Evolutionary conservation across 2,797 vertebrate genomes (phyloP), one percentile per base, ranked within the genome.

Genomic region (Crax fasciolata): DNA sequence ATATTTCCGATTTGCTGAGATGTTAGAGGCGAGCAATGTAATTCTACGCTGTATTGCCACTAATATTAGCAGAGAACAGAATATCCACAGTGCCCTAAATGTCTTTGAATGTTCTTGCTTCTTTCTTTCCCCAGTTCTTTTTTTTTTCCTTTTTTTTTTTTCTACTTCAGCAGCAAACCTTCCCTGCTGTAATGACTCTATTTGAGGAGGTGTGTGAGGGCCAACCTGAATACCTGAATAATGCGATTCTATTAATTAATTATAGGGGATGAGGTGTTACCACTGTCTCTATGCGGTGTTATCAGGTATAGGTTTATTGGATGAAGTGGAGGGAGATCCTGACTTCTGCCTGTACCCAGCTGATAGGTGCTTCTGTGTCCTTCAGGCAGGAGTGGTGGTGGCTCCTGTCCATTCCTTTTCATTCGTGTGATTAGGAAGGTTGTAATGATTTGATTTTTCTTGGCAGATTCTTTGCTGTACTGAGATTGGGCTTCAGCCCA

Each of bases 1-100:
- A 85, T 66, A 25, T 43, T 49, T 66, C 43, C 59, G 66, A 81
- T 75, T 66, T 93, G 39, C 76, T 84, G 89, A 68, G 66, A n/a
- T 68, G 30, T 94, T 84, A 0, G 0, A 68, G 61, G 28, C 46
- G 32, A 20, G 62, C 28, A 35, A 51, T 35, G 32, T 38, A 65
- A 94, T 32, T 74, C 62, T 54, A 58, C 18, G 14, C 43, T 75
- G 4, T 16, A 3, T 44, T 73, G 43, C 73, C 72, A 51, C 41
- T 54, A 30, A 38, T 51, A 49, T 6, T n/a, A 41, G 15, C 48
- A 68, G 68, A 38, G 70, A 91, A 44, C 18, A 75, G 41, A 72
- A 77, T 24, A 84, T 27, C 49, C 62, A 63, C 13, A 13, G 48
- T 68, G 38, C 24, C 70, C 25, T 57, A 32, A 8, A 30, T 30